Base-by-base conservation (phyloP, 2,113 vertebrate species). In the Peucedramus taeniatus region DNA sequence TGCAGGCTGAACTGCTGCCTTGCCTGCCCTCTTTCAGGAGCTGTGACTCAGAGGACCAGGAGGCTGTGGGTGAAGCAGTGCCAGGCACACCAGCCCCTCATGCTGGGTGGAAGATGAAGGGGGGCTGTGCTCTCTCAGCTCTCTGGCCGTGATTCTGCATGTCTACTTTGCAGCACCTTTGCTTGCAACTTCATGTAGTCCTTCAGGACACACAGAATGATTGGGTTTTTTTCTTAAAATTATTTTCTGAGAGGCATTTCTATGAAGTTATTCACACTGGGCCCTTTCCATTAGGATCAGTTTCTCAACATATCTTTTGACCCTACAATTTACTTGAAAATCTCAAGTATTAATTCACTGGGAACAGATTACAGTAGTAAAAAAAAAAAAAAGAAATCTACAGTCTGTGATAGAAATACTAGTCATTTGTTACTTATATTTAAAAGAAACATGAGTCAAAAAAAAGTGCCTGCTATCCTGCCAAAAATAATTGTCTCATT, bases 71-170 rank as follows among this genome's bases (percentile, higher is more conserved):
- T 18, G 7, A 42, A 59, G 22, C 30, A 85, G 8, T 11, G 13
- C 9, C 19, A 59, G 21, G 15, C 35, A 16, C 13, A 8, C 3
- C 27, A 5, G 40, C n/a, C 10, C 35, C n/a, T 13, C 3, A 10
- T 1, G 1, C 19, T 24, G 4, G 5, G 14, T 15, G 23, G 17
- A 49, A 65, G 22, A n/a, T 61, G 30, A 26, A 39, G 24, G 27
- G 42, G 4, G 1, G 3, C 8, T 47, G 9, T 33, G 30, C 3
- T 8, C 9, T 24, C 30, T 45, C 37, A 49, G 6, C 21, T 69
- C 7, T 35, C 17, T 0, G 0, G 11, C 6, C 0, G 0, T 0
- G 2, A 19, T 8, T 7, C 9, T 2, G 0, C 6, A 2, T 16
- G 12, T 5, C 24, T 3, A 0, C 33, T 72, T 60, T 15, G 13